Evolutionary conservation across 2,888 invertebrate species (phyloP), one percentile per base, ranked within the genome.

Genomic region (Amorpha juglandis): DNA sequence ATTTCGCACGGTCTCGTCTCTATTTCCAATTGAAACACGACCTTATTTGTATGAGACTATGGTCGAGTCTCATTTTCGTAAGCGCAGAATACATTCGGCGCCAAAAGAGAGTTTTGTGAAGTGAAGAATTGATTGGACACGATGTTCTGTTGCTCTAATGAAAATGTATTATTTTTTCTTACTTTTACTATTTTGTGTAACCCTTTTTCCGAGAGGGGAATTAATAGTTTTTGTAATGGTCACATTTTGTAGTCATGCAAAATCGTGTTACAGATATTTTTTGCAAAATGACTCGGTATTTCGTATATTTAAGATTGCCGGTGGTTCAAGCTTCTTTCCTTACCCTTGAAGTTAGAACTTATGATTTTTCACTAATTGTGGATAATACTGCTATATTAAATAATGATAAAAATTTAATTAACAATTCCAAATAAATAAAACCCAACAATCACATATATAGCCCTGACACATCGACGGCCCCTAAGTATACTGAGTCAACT

Each of bases 41-140:
- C 58, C 21, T 55, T 64, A 55, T 55, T 8, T n/a, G 6, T 8
- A 48, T 16, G 3, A 1, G 0, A 0, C 12, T 64, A 64, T 35
- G 47, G 55, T 33, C 12, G 21, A 27, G 27, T 16, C 9, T 47
- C n/a, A 19, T 3, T 35, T 58, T 0, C 14, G 12, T 9, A 42
- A 14, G 3, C n/a, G 45, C 14, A 47, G 33, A 16, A 6, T n/a
- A 35, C 35, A 58, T 11, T 50, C 9, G 48, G 47, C 21, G 14
- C 14, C 73, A 74, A 69, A 74, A 73, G 72, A 71, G 72, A 73
- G 74, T 78, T 77, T 79, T 78, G 79, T 80, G 81, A 84, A 79
- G 81, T 77, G 63, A 55, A 73, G 74, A 87, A 88, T 87, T 86
- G 84, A 88, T 87, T 87, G 78, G 82, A 78, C 75, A 79, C 81